These are phyloP conservation scores for Caenorhabditis wallacei DNA, from an alignment of 2,888 invertebrate genomes.

Conservation along the genomic window DNA sequence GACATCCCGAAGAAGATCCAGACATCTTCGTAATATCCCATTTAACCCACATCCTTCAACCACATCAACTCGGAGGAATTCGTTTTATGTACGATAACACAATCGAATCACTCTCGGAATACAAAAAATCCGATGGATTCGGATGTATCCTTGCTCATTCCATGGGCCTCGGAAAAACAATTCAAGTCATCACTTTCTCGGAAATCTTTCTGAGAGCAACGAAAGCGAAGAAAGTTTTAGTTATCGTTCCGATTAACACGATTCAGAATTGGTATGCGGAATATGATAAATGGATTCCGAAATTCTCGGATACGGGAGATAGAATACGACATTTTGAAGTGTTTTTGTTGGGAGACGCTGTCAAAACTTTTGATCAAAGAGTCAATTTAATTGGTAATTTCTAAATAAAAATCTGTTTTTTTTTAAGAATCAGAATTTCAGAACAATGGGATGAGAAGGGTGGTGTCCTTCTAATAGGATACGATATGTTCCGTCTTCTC, in stretches of 20 bases:
- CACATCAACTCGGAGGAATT: conserved; percentile 81
- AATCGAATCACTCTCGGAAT: conserved; percentile 93
- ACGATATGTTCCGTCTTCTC: conserved; percentile 94
- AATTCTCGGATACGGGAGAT: conserved; percentile 61
- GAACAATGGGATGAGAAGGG: conserved; percentile 92
- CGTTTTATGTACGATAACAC: conserved; percentile 90
- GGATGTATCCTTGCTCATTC: conserved; percentile 96
- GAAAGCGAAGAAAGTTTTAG: conserved; percentile 91
- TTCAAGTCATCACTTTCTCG: conserved; percentile 94
- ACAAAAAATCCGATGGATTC: conserved; percentile 91
- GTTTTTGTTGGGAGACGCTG: conserved; percentile 94
- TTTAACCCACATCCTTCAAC: conserved; percentile 77
- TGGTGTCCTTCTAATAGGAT: conserved; percentile 96
- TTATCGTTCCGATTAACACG: conserved; percentile 99
- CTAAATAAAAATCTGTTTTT: neutral
- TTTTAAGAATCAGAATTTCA: conserved; percentile 78
- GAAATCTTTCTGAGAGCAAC: conserved; percentile 96
- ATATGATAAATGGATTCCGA: conserved; percentile 97
- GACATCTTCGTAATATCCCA: conserved; percentile 76
- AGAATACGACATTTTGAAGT: conserved; percentile 89
- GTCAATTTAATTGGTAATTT: conserved; percentile 88
- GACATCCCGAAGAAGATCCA: conserved; percentile 73
- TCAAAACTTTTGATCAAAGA: conserved; percentile 92
- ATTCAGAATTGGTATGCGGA: conserved; percentile 96
- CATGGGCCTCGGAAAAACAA: conserved; percentile 99